phyloP scores from a whole-genome alignment of 2,888 invertebrate genomes.

The Dasysyrphus albostriatus region DNA sequence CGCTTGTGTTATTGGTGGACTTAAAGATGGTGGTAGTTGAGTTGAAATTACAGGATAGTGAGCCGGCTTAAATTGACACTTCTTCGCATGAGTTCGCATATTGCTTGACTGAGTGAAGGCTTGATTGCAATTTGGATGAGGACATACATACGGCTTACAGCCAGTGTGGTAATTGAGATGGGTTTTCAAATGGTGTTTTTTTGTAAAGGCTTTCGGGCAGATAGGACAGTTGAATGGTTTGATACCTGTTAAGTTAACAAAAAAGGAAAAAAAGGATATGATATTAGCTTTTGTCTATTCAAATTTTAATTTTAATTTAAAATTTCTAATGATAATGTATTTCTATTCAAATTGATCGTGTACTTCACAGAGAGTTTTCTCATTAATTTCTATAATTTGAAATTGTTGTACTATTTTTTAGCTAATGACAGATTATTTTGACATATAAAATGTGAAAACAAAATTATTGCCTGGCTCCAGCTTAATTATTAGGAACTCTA shows the following conservation, averaged over 20 bases:
- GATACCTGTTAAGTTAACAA: conserved; percentile 85
- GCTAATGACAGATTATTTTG: no score
- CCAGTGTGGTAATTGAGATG: conserved; percentile 94
- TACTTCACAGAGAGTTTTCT: no score
- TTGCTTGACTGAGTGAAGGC: conserved; percentile 94
- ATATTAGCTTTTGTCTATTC: no score
- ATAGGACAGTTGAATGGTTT: conserved; percentile 89
- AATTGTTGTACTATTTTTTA: no score
- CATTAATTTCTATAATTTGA: no score
- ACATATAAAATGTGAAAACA: no score
- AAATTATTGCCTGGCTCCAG: no score
- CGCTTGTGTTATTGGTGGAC: conserved; percentile 14
- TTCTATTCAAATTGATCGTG: no score
- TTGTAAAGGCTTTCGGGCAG: conserved; percentile 90
- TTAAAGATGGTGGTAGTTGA: conserved; percentile 29
- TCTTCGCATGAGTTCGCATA: conserved; percentile 93
- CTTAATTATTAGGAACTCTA: no score
- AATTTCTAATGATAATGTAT: no score
- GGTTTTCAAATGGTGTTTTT: conserved; percentile 93
- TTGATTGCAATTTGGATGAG: conserved; percentile 88
- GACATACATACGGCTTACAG: conserved; percentile 91
- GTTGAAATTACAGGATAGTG: conserved; percentile 77
- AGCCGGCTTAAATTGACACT: conserved; percentile 85
- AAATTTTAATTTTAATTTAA: no score
- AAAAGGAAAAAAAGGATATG: background rate